A percentile compares a stretch with the other conserved stretches of the same genome.
Evolutionary conservation across 2,797 vertebrate genomes (phyloP).

Genomic region (Phoebastria nigripes): DNA sequence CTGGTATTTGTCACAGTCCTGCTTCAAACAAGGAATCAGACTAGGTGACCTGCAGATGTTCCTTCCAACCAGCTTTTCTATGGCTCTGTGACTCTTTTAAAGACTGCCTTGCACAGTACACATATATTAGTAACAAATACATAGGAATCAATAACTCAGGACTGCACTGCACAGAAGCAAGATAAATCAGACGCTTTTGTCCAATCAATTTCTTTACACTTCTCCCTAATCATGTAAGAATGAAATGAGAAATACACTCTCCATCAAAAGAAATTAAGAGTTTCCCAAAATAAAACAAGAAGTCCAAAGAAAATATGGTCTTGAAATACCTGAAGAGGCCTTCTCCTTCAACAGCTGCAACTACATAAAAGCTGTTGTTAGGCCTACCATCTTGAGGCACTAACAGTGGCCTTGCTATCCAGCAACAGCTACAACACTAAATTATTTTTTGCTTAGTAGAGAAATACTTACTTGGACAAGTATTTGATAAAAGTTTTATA

Average conservation of each 20-base stretch:
- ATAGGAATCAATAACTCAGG: neutral
- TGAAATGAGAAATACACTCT: neutral
- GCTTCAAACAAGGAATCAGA: neutral
- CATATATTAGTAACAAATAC: neutral
- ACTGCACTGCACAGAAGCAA: neutral
- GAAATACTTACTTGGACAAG: neutral
- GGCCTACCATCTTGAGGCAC: neutral
- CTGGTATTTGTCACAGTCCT: neutral
- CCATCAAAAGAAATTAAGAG: neutral
- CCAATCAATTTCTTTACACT: neutral
- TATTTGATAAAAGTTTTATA: neutral
- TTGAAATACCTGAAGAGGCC: neutral
- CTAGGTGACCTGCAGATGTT: neutral
- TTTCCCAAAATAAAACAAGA: neutral
- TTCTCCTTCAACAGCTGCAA: neutral
- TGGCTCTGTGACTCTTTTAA: neutral
- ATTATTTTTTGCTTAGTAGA: neutral
- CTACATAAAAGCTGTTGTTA: neutral
- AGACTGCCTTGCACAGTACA: neutral
- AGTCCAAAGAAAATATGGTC: neutral
- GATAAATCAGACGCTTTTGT: neutral
- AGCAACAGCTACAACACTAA: neutral
- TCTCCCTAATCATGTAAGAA: neutral
- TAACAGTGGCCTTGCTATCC: neutral
- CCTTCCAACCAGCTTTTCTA: neutral